phyloP scores from a whole-genome alignment of 2,888 invertebrate genomes.

The Nemotelus nigrinus region DNA sequence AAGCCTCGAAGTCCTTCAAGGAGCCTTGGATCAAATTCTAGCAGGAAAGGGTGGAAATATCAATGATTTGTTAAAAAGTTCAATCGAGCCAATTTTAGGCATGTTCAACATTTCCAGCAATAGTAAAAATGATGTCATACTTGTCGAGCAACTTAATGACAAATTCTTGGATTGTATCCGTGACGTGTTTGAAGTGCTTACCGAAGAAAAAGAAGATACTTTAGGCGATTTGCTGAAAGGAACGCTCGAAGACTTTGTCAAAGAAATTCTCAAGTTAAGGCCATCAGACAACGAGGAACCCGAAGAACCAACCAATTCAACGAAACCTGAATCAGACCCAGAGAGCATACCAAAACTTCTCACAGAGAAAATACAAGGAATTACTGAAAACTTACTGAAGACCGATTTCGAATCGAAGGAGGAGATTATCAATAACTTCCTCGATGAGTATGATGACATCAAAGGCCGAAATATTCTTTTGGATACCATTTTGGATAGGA shows the following conservation, averaged over 20 bases:
- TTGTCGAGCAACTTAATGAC: neutral
- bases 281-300: too few relatives aligned
- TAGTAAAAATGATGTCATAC: neutral
- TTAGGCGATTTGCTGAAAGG: neutral
- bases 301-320: too few relatives aligned
- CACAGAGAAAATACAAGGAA: too few relatives aligned
- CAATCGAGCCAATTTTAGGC: neutral
- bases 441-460: too few relatives aligned
- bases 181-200: neutral
- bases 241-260: neutral
- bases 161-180: slow-evolving; percentile 3
- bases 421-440: too few relatives aligned
- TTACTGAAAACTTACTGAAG: too few relatives aligned
- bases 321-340: too few relatives aligned
- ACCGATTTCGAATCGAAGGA: too few relatives aligned
- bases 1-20: neutral
- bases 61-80: neutral
- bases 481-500: too few relatives aligned
- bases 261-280: neutral
- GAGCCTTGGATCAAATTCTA: neutral
- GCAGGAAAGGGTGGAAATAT: neutral
- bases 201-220: neutral
- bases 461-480: too few relatives aligned
- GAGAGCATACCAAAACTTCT: too few relatives aligned
- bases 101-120: too few relatives aligned